These are phyloP conservation scores for Leptinotarsa undecemlineata DNA, from an alignment of 1,140 invertebrate genomes.

Conservation along the genomic window DNA sequence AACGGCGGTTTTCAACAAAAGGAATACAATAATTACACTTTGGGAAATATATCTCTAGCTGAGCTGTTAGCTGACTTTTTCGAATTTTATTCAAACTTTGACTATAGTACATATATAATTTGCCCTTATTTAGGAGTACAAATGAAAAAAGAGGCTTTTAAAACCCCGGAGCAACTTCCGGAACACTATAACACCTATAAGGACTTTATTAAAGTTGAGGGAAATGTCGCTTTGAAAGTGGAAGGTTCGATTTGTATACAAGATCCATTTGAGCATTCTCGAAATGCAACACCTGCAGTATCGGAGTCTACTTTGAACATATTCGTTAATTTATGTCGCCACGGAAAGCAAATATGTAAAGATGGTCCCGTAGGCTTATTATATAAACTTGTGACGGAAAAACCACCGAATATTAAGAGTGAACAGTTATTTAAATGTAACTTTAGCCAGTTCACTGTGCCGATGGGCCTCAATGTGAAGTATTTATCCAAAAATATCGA, in stretches of 20 bases:
- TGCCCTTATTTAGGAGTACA: conserved; percentile 59
- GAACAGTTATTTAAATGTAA: conserved; percentile 13
- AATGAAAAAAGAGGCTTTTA: conserved; percentile 56
- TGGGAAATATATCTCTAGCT: conserved; percentile 43
- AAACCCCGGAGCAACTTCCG: conserved; percentile 51
- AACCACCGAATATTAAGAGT: conserved; percentile 26
- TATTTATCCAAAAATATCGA: conserved; percentile 20
- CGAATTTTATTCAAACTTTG: conserved; percentile 60
- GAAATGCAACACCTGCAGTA: conserved; percentile 58
- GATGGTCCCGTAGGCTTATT: conserved; percentile 28
- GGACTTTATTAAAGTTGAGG: conserved; percentile 45
- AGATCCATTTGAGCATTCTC: conserved; percentile 65
- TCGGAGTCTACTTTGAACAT: conserved; percentile 42
- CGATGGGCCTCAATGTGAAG: conserved; percentile 14
- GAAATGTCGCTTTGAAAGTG: conserved; percentile 51
- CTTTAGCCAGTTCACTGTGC: conserved; percentile 21
- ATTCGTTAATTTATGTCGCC: conserved; percentile 38
- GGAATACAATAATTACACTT: conserved; percentile 29
- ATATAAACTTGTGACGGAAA: conserved; percentile 40
- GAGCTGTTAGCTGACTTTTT: conserved; percentile 64
- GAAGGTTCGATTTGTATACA: conserved; percentile 61
- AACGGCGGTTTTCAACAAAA: conserved; percentile 56
- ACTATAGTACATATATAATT: conserved; percentile 59
- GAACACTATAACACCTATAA: conserved; percentile 57
- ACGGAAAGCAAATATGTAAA: conserved; percentile 33